phyloP scores from a whole-genome alignment of 2,888 invertebrate genomes.

The Onthophagus sagittarius region DNA sequence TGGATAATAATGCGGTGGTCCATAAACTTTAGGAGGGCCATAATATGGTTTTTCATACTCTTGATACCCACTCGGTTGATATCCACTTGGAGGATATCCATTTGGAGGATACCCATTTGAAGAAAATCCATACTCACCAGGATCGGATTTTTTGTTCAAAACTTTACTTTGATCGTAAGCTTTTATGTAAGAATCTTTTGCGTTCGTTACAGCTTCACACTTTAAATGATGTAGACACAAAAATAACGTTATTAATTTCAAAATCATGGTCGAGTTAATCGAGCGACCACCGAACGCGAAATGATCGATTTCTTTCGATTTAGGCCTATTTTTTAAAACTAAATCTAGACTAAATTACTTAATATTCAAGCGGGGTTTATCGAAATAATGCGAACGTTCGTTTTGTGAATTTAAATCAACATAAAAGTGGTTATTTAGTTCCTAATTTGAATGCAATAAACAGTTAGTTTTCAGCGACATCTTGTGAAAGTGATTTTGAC shows the following conservation, averaged over 20 bases:
- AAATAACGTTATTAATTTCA: neutral
- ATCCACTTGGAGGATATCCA: conserved; percentile 33
- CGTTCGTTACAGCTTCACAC: neutral
- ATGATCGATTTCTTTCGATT: neutral
- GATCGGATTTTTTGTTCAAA: conserved; percentile 52
- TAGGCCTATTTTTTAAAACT: neutral
- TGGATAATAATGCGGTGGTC: conserved; percentile 29
- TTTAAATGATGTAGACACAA: neutral
- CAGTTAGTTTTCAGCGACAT: neutral
- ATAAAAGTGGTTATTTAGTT: neutral
- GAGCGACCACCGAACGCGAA: neutral
- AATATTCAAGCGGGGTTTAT: neutral
- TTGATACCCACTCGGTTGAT: conserved; percentile 33
- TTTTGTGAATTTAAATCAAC: neutral
- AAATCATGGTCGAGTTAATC: neutral
- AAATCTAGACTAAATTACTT: neutral
- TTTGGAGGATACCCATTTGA: conserved; percentile 49
- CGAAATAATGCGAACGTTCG: neutral
- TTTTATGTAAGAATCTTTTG: conserved; percentile 59
- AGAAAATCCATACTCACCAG: conserved; percentile 47
- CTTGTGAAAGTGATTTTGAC: no score
- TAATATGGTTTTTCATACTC: conserved; percentile 40
- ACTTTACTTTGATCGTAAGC: conserved; percentile 60
- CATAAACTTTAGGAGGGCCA: conserved; percentile 44
- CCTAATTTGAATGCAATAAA: neutral